Base-by-base conservation (phyloP, 2,113 vertebrate species). In the Varanus salvator region DNA sequence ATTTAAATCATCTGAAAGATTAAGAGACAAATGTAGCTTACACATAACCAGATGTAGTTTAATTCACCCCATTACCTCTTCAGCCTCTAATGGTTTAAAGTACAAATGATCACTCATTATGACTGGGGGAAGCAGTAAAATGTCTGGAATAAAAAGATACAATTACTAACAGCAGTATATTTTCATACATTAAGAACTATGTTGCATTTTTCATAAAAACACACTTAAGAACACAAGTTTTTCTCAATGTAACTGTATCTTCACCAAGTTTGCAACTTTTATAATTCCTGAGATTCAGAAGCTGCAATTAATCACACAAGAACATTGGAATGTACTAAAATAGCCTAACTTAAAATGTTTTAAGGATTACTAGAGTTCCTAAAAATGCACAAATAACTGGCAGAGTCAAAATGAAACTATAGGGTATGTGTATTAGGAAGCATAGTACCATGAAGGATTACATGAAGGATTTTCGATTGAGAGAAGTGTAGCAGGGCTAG, bases 261-360 rank as follows among this genome's bases (percentile, higher is more conserved):
- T 77, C 27, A 80, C 29, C 38, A 48, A 31, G 66, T 21, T 48
- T 78, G 38, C 64, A 48, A n/a, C 50, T 27, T 85, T 90, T 87
- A 81, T 81, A 90, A 90, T 80, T 52, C 19, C 25, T 19, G 21
- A 21, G 48, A 80, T 92, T 92, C 66, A 80, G 66, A 90, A 89
- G 50, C n/a, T 1, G 60, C 15, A 25, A 3, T 50, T 17, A 1
- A 27, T 91, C 89, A 92, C 34, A 80, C 38, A 89, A 91, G 15
- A 15, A 38, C 66, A 6, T 1, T n/a, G 6, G 21, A 72, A 0
- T 50, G 84, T n/a, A 71, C 71, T 21, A 71, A 85, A 54, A 69
- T 34, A 84, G 88, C 15, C 1, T 80, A 86, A 87, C 21, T 64
- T 64, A 19, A 64, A 71, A 68, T 19, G 11, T 27, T 27, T 29